A percentile compares a stretch with the other conserved stretches of the same genome.
Evolutionary conservation across 2,797 vertebrate genomes (phyloP).

Genomic region (Mastacembelus armatus): DNA sequence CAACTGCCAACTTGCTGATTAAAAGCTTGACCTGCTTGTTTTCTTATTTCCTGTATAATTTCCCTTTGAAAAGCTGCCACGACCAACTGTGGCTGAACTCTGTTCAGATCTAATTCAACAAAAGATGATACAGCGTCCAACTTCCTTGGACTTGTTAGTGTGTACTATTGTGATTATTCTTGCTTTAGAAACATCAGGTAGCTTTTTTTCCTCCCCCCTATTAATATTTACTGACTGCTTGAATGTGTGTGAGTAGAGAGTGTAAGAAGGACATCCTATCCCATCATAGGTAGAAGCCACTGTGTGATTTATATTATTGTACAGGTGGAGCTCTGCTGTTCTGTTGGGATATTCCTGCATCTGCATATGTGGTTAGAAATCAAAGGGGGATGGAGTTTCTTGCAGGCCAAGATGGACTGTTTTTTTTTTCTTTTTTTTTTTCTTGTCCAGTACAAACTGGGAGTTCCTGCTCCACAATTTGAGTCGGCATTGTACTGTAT

Average conservation of each 20-base stretch:
- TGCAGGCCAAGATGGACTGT: constrained; percentile 32
- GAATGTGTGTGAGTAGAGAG: not conserved
- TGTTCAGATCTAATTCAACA: constrained; percentile 52
- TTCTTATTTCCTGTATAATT: constrained; percentile 67
- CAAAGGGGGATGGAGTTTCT: constrained; percentile 30
- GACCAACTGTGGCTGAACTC: constrained; percentile 33
- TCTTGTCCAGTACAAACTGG: constrained; percentile 61
- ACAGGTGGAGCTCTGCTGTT: constrained; percentile 55
- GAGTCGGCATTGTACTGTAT: constrained; percentile 27
- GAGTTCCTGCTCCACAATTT: constrained; percentile 49
- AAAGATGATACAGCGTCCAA: constrained; percentile 34
- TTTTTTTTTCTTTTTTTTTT: constrained; percentile 68
- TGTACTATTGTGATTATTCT: too few relatives aligned
- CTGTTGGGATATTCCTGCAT: constrained; percentile 50
- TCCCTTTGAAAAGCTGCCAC: constrained; percentile 56
- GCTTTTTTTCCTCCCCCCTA: too few relatives aligned
- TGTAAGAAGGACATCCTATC: constrained; percentile 15
- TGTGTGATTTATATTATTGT: constrained; percentile 70
- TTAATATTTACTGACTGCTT: constrained; percentile 18
- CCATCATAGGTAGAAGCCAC: constrained; percentile 40
- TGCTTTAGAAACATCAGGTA: too few relatives aligned
- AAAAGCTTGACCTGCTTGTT: constrained; percentile 72
- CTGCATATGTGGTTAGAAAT: constrained; percentile 46
- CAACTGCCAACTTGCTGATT: constrained; percentile 72
- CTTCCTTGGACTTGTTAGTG: constrained; percentile 14